phyloP scores from a whole-genome alignment of 2,797 vertebrate genomes.

The Pantherophis vulpinus region DNA sequence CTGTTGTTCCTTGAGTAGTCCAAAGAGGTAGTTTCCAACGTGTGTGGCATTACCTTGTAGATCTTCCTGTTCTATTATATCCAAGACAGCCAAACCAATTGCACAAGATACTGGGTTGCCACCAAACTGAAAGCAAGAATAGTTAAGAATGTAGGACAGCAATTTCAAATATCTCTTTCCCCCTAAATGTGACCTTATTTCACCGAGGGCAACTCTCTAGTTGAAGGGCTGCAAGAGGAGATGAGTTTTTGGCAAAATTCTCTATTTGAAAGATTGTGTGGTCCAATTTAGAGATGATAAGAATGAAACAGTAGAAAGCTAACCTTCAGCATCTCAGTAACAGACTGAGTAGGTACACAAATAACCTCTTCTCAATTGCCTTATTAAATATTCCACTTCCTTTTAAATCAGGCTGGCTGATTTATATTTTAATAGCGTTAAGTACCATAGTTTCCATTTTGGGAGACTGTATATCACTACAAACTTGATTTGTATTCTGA shows the following conservation, averaged over 20 bases:
- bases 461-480: not conserved
- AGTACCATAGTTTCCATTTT: not conserved
- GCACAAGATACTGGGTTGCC: conserved; percentile 97
- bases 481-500: not conserved
- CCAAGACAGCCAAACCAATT: conserved; percentile 89
- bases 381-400: not conserved
- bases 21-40: conserved; percentile 85
- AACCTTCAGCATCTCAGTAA: not conserved
- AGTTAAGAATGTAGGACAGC: not conserved
- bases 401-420: not conserved
- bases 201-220: not conserved
- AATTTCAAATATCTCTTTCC: not conserved
- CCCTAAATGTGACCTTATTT: not conserved
- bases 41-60: conserved; percentile 85
- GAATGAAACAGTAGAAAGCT: not conserved
- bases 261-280: not conserved
- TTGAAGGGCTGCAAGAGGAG: not conserved
- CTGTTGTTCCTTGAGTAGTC: conserved; percentile 81
- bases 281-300: not conserved
- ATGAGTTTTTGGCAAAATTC: not conserved
- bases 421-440: not conserved
- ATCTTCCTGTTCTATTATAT: conserved; percentile 88
- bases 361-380: not conserved
- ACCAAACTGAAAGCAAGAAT: conserved; percentile 82
- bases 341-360: not conserved